Evolutionary conservation across 2,888 invertebrate genomes (phyloP), one percentile per base, ranked within the genome.

Genomic region (Actias luna): DNA sequence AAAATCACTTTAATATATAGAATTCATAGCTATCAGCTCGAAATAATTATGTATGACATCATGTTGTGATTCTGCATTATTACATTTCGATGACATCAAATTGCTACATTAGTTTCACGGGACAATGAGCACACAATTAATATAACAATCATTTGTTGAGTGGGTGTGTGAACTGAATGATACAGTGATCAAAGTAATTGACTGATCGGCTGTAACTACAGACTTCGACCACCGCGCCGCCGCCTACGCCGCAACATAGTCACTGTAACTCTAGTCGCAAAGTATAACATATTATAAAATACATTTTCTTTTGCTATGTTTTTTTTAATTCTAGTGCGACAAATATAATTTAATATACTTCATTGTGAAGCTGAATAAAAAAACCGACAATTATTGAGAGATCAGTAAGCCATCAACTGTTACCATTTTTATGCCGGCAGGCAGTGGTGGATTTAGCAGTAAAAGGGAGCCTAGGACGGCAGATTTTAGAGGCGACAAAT

Each of bases 181-280:
- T 77, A 76, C 73, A 74, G 70, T 75, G 77, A 79, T 80, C 80
- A 77, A 79, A 78, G 76, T 74, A 74, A 78, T 76, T 76, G 74
- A 75, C 70, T 75, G 73, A 79, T 78, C 74, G 22, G 46, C 46
- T 74, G 76, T 72, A 74, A 70, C 68, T 72, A 74, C 66, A 69
- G 67, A 73, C 71, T 69, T 68, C 71, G 61, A 35, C 36, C 46
- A 61, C 66, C 69, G 70, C 70, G 50, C 35, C 58, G 60, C 66
- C 69, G 70, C 71, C 70, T 70, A 72, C 70, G 66, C 68, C 62
- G 63, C 60, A 64, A 60, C 60, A 62, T 62, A 62, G 67, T 67
- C 67, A 67, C 67, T 63, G 65, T 65, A 65, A 67, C 64, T 68
- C 66, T 52, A 35, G 16, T 31, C 52, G 59, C 50, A 27, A 58